Evolutionary conservation across 2,888 invertebrate genomes (phyloP), one percentile per base, ranked within the genome.

Genomic region (Drosophila borealis): DNA sequence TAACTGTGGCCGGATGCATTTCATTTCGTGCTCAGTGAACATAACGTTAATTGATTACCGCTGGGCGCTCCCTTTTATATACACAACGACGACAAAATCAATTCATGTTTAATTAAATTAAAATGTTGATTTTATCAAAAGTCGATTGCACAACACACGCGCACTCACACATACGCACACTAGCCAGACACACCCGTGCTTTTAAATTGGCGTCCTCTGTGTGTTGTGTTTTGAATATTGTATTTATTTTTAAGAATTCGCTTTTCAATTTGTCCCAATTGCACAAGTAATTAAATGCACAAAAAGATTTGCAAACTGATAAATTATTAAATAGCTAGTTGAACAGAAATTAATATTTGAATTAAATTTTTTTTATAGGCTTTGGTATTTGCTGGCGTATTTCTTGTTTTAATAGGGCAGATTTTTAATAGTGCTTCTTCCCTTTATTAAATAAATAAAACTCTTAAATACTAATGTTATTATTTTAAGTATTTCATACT

Each of bases 101-200:
- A 73, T 78, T 75, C 68, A 61, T 74, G 72, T 73, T 78, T 73
- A 88, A 83, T 84, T 86, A 59, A 84, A 84, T 84, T 79, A 74
- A 86, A 75, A 69, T 76, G 67, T 55, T 70, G 83, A 86, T 86
- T 63, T 72, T 86, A 84, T 88, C 88, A 66, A 55, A 56, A 71
- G 49, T 56, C 50, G 46, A 44, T 14, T 49, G 14, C 44, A 14
- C 19, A 42, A 34, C 14, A 41, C 36, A 62, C 36, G 46, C 25
- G 3, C 34, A 17, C 33, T 39, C 36, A 14, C 6, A 11, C 17
- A 34, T 5, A 25, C 25, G 8, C 29, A 8, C 29, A 29, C 29
- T 8, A 8, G 2, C 29, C 8, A 29, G 0, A 8, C 2, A 34
- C 21, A 36, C 19, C 48, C 13, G 17, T 46, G 44, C 8, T 11